These are phyloP conservation scores for Archips crataeganus DNA, from an alignment of 2,888 invertebrate species.

Conservation along the genomic window DNA sequence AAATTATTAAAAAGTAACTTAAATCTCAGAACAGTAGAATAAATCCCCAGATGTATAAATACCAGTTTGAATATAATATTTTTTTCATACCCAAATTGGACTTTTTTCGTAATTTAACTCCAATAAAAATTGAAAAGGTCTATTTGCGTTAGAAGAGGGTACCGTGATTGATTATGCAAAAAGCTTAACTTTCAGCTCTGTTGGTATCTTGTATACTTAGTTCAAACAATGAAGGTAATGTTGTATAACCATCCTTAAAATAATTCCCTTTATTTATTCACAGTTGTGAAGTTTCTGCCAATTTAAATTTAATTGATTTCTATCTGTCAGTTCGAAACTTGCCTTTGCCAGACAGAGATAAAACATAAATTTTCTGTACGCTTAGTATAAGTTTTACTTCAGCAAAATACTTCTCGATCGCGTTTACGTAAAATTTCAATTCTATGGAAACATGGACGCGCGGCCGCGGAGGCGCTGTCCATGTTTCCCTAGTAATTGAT, in stretches of 20 bases:
- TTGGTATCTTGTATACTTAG: not conserved
- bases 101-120: not conserved
- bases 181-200: not conserved
- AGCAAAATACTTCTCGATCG: too few relatives aligned
- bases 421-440: too few relatives aligned
- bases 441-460: too few relatives aligned
- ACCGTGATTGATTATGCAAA: constrained; percentile 1
- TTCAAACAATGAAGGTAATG: not conserved
- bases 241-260: not conserved
- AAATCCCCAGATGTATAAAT: not conserved
- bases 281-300: too few relatives aligned
- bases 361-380: too few relatives aligned
- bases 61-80: not conserved
- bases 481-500: too few relatives aligned
- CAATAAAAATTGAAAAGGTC: not conserved
- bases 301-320: too few relatives aligned
- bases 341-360: too few relatives aligned
- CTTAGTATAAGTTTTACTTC: too few relatives aligned
- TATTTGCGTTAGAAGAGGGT: not conserved
- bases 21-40: not conserved
- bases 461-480: too few relatives aligned
- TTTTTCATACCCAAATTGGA: not conserved
- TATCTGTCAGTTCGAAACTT: too few relatives aligned
- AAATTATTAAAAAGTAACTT: too few relatives aligned
- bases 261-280: not conserved